phyloP scores from a whole-genome alignment of 1,140 invertebrate species.

The Temnothorax nylanderi region DNA sequence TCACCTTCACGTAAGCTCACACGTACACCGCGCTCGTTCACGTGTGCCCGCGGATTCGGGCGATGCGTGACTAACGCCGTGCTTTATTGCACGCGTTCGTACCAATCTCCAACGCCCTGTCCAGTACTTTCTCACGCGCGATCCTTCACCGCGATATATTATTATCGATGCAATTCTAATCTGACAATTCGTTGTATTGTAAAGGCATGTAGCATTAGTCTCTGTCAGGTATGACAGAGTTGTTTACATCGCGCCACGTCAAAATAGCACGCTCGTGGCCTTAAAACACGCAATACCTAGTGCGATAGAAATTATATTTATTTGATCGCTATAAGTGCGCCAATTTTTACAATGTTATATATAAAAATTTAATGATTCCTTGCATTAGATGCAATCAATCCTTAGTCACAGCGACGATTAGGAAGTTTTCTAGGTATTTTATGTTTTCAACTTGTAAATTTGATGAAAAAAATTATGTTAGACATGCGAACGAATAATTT shows the following conservation, averaged over 20 bases:
- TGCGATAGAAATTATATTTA: background rate
- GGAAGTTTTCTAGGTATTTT: background rate
- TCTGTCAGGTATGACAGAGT: background rate
- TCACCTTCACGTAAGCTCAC: constrained; percentile 66
- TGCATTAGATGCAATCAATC: background rate
- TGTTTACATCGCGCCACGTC: constrained; percentile 17
- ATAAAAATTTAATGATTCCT: background rate
- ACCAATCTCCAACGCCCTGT: constrained; percentile 47
- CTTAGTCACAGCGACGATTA: background rate
- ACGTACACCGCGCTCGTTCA: constrained; percentile 40
- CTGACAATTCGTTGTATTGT: background rate
- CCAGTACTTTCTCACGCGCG: constrained; percentile 66
- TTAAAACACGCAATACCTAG: constrained; percentile 6
- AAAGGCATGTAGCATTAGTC: background rate
- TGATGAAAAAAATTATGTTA: background rate
- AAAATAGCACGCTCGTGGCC: background rate
- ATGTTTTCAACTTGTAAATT: background rate
- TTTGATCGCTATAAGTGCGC: background rate
- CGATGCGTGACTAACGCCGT: constrained; percentile 73
- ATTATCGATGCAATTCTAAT: constrained; percentile 39
- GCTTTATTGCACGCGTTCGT: constrained; percentile 69
- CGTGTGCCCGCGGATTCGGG: constrained; percentile 39
- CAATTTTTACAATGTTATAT: background rate
- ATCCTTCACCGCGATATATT: background rate
- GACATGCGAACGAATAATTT: background rate